Percentiles rank a stretch among this genome's conserved stretches.
phyloP scores from a whole-genome alignment of 2,797 vertebrate genomes.

The Sternotherus odoratus region DNA sequence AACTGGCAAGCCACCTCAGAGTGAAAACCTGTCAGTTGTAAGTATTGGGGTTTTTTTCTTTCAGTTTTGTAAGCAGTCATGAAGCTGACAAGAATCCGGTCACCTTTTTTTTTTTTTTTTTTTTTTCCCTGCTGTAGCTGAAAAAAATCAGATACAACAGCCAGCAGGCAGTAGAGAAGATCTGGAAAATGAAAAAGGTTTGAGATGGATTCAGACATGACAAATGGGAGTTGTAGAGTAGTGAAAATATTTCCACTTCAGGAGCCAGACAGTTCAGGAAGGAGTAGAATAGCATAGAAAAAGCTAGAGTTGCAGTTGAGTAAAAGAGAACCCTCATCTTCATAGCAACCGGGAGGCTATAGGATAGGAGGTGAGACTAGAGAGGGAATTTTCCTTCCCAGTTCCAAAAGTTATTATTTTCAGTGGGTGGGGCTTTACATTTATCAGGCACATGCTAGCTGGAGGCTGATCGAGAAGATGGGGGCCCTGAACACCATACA shows the following conservation, averaged over 20 bases:
- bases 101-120: background rate
- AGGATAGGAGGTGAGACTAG: background rate
- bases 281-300: background rate
- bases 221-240: background rate
- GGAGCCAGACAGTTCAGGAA: background rate
- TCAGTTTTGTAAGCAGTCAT: background rate
- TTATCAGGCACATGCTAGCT: background rate
- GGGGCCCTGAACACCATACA: background rate
- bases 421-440: background rate
- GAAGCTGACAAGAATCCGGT: background rate
- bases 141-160: background rate
- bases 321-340: background rate
- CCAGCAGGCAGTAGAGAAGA: background rate
- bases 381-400: background rate
- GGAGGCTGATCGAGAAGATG: background rate
- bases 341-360: background rate
- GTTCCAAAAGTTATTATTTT: background rate
- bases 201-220: background rate
- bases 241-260: background rate
- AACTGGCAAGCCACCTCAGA: rapidly evolving
- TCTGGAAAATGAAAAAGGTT: background rate
- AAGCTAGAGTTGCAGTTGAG: background rate
- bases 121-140: background rate
- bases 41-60: background rate
- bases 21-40: background rate